These are phyloP conservation scores for Zygaena filipendulae DNA, from an alignment of 2,888 invertebrate species.

Conservation along the genomic window DNA sequence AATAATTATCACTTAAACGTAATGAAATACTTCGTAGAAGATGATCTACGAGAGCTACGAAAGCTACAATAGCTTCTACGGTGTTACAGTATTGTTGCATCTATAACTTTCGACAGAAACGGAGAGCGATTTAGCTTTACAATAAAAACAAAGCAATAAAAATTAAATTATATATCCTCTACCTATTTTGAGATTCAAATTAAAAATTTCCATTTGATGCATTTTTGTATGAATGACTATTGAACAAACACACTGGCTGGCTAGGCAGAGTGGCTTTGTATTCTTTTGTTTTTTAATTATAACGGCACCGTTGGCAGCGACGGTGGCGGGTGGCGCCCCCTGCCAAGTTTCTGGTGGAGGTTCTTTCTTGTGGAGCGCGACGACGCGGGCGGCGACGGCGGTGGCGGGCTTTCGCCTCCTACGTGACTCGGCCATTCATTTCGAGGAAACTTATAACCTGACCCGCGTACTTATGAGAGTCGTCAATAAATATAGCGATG, in stretches of 20 bases:
- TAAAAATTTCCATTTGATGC: slow-evolving; percentile 26
- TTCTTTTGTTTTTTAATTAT: slow-evolving; percentile 70
- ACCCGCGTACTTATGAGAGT: slow-evolving; percentile 69
- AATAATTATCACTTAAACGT: no score
- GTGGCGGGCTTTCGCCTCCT: slow-evolving; percentile 50
- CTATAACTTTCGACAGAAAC: no score
- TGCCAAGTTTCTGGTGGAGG: slow-evolving; percentile 55
- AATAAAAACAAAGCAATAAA: no score
- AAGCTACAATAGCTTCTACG: no score
- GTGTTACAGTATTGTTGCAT: no score
- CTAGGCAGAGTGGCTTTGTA: slow-evolving; percentile 62
- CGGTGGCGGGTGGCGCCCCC: slow-evolving; percentile 38
- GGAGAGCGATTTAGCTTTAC: no score
- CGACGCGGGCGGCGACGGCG: no score
- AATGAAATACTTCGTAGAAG: no score
- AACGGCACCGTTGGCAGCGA: slow-evolving; percentile 48
- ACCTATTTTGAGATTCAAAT: no score
- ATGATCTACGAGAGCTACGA: no score
- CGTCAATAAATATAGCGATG: slow-evolving; percentile 69
- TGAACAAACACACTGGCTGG: slow-evolving; percentile 38
- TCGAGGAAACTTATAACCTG: slow-evolving; percentile 68
- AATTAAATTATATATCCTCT: no score
- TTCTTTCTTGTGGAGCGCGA: slow-evolving; percentile 56
- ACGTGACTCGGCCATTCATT: slow-evolving; percentile 66
- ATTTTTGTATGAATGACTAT: slow-evolving; percentile 55